Conservation (phyloP, 2,113 vertebrate species). For the Fregetta grallaria region DNA sequence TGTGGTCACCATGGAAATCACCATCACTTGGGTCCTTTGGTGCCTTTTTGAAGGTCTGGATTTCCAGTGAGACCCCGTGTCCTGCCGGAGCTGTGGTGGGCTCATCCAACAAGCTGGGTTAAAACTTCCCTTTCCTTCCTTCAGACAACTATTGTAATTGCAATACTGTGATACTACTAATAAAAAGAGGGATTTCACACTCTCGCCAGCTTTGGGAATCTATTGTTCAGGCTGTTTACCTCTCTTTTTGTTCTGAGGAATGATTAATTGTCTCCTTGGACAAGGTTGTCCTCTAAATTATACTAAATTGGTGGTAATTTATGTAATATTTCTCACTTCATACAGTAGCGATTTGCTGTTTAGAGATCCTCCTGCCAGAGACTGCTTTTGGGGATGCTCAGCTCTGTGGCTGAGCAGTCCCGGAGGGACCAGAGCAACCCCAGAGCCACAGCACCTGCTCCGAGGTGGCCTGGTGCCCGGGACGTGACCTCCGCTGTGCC, state of each 20-base stretch:
- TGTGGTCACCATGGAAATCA: background rate
- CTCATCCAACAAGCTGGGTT: background rate
- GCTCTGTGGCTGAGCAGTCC: background rate
- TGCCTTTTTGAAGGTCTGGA: background rate
- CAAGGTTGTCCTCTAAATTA: conserved; percentile 47
- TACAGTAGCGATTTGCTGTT: background rate
- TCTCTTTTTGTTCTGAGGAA: conserved; percentile 11
- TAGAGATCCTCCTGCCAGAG: background rate
- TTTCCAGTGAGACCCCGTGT: background rate
- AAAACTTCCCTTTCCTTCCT: background rate
- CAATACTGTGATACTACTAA: background rate
- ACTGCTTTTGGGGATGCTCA: background rate
- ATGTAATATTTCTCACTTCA: background rate
- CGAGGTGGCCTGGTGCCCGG: accelerated
- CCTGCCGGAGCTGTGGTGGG: background rate
- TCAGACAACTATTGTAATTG: background rate
- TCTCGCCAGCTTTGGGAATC: background rate
- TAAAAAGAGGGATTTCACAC: background rate
- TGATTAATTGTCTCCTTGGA: conserved; percentile 43
- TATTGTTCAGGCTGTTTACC: conserved; percentile 29
- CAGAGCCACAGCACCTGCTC: background rate
- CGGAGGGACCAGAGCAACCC: background rate
- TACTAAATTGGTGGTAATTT: conserved; percentile 34
- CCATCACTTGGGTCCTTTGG: background rate
- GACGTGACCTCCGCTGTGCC: background rate